Percentiles rank a stretch among this genome's conserved stretches.
These are phyloP conservation scores for Calosoma granatense DNA, from an alignment of 1,140 invertebrate genomes.

Conservation along the genomic window DNA sequence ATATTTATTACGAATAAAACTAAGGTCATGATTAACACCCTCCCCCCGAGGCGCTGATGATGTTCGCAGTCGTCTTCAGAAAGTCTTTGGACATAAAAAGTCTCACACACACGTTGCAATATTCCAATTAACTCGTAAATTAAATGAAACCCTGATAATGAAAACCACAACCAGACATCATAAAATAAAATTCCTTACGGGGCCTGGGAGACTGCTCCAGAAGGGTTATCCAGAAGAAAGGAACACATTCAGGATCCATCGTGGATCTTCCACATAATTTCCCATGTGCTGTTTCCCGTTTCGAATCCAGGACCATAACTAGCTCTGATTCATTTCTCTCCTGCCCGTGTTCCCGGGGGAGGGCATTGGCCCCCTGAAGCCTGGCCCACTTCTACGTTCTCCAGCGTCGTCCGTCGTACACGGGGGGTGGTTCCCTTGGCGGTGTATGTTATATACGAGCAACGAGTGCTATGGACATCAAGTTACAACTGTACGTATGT, in stretches of 20 bases:
- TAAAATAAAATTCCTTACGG: neutral
- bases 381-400: no score
- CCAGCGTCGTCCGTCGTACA: neutral
- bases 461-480: neutral
- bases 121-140: neutral
- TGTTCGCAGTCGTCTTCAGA: neutral
- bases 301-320: neutral
- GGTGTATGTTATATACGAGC: neutral
- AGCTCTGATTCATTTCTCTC: neutral
- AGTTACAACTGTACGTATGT: neutral
- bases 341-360: neutral
- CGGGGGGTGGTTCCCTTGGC: no score
- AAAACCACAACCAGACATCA: neutral
- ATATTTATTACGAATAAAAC: no score
- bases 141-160: neutral
- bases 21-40: neutral
- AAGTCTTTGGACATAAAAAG: no score
- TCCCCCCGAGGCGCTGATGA: neutral
- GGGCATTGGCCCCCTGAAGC: no score
- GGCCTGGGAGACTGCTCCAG: neutral
- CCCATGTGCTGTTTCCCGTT: neutral
- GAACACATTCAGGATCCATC: neutral
- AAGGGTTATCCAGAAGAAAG: neutral
- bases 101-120: no score
- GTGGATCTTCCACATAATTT: neutral